A percentile compares a stretch with the other conserved stretches of the same genome.
phyloP scores from a whole-genome alignment of 1,140 invertebrate species.

The Drosophila sp. region DNA sequence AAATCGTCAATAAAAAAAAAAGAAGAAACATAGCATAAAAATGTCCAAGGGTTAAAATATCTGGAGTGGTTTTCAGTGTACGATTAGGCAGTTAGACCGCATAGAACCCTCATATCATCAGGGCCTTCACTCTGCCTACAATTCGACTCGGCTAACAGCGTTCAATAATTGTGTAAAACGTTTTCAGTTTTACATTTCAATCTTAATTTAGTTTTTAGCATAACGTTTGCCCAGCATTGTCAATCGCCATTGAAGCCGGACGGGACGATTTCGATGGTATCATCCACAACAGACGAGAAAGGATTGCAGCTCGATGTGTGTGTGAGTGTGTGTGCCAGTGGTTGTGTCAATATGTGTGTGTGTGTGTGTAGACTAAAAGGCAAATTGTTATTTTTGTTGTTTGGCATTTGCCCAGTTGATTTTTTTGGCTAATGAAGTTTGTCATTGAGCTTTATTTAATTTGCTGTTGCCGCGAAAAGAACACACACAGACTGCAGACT shows the following conservation, averaged over 20 bases:
- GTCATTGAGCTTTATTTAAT: slow-evolving; percentile 83
- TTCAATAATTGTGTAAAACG: slow-evolving; percentile 84
- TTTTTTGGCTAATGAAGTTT: slow-evolving; percentile 82
- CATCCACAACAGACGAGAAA: neutral
- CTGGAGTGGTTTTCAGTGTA: slow-evolving; percentile 79
- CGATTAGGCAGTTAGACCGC: slow-evolving; percentile 64
- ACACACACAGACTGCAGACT: too few relatives aligned
- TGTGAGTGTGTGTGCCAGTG: slow-evolving; percentile 21
- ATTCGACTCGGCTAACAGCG: slow-evolving; percentile 37
- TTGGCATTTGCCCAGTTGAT: slow-evolving; percentile 77
- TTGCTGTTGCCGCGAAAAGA: slow-evolving; percentile 62
- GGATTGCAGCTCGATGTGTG: slow-evolving; percentile 14
- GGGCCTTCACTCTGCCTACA: neutral
- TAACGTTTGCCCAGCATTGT: slow-evolving; percentile 75
- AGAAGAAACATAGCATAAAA: too few relatives aligned
- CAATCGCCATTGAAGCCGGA: neutral
- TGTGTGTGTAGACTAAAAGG: slow-evolving; percentile 16
- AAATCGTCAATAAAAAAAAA: slow-evolving; percentile 51
- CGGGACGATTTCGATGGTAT: neutral
- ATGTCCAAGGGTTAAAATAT: slow-evolving; percentile 48
- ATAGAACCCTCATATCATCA: neutral
- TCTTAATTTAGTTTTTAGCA: slow-evolving; percentile 84
- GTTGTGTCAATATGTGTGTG: slow-evolving; percentile 15
- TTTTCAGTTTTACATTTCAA: slow-evolving; percentile 85
- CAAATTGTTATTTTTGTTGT: slow-evolving; percentile 78